Evolutionary conservation across 2,113 vertebrate species (phyloP).

Genomic region (Scatophagus argus): DNA sequence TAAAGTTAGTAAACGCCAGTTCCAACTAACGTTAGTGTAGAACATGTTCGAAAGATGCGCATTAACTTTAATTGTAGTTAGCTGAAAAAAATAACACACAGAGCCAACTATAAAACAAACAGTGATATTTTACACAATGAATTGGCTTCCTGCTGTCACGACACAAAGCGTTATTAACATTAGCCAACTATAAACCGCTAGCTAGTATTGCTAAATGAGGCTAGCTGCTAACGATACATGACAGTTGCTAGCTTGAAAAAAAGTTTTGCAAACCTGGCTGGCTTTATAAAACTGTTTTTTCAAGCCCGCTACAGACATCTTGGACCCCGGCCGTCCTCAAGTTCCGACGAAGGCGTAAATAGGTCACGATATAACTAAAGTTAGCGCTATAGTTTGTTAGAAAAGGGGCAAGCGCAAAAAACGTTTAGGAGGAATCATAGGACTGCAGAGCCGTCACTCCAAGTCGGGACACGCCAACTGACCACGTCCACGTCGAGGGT

Average conservation of each 20-base stretch:
- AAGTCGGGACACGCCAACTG: conserved; percentile 74
- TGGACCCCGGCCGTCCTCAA: conserved; percentile 65
- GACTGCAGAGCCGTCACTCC: conserved; percentile 66
- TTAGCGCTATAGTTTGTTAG: conserved; percentile 39
- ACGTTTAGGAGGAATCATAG: conserved; percentile 66
- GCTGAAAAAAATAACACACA: conserved; percentile 5
- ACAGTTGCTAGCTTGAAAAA: conserved; percentile 61
- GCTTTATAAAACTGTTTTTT: conserved; percentile 99
- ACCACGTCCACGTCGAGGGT: conserved; percentile 76
- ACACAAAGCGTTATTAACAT: conserved; percentile 7
- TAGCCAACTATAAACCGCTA: conserved; percentile 33
- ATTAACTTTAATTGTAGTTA: neutral
- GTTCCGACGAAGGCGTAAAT: conserved; percentile 37
- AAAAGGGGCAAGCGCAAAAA: conserved; percentile 48
- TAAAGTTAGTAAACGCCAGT: neutral
- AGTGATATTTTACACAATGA: neutral
- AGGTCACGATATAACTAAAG: conserved; percentile 26
- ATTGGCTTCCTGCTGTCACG: neutral
- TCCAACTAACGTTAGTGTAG: neutral
- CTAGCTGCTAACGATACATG: conserved; percentile 68
- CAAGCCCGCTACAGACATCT: conserved; percentile 96
- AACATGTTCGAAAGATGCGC: neutral
- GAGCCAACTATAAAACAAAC: neutral
- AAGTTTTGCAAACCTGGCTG: conserved; percentile 90
- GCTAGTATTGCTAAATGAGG: conserved; percentile 58